Conservation (phyloP, 1,140 invertebrate species). For the Chrysomallon squamiferum region DNA sequence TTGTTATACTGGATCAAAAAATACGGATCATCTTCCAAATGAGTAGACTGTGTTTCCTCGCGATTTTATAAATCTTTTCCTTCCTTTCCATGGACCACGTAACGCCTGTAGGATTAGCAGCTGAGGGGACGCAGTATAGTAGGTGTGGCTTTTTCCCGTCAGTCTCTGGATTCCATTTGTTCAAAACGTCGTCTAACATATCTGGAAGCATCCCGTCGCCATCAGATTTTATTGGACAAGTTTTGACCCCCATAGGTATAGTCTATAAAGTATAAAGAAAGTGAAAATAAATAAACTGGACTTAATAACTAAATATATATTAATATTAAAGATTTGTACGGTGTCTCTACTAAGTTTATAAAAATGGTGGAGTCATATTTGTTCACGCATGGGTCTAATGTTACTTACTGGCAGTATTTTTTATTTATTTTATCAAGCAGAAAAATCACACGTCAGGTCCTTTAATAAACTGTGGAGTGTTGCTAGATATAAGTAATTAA, state of each 20-base stretch:
- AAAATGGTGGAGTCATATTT: neutral
- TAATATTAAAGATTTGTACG: neutral
- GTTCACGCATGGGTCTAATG: no score
- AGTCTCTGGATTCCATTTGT: conserved; percentile 10
- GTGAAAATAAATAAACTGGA: neutral
- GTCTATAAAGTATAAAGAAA: neutral
- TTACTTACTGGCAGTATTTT: no score
- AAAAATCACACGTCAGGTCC: no score
- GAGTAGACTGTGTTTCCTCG: neutral
- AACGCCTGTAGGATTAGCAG: conserved; percentile 74
- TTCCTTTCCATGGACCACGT: conserved; percentile 63
- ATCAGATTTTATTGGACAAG: neutral
- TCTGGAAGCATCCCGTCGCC: conserved; percentile 11
- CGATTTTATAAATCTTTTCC: neutral
- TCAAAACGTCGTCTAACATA: neutral
- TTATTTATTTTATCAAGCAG: no score
- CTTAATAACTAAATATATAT: neutral
- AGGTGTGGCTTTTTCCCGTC: conserved; percentile 55
- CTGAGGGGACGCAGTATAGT: conserved; percentile 69
- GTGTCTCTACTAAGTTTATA: neutral
- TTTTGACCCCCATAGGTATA: neutral
- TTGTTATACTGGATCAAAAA: conserved; percentile 36
- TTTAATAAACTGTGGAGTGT: no score
- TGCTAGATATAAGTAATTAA: neutral
- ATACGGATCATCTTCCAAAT: conserved; percentile 6